These are phyloP conservation scores for Nautilus pompilius DNA, from an alignment of 1,140 invertebrate genomes.

Conservation along the genomic window DNA sequence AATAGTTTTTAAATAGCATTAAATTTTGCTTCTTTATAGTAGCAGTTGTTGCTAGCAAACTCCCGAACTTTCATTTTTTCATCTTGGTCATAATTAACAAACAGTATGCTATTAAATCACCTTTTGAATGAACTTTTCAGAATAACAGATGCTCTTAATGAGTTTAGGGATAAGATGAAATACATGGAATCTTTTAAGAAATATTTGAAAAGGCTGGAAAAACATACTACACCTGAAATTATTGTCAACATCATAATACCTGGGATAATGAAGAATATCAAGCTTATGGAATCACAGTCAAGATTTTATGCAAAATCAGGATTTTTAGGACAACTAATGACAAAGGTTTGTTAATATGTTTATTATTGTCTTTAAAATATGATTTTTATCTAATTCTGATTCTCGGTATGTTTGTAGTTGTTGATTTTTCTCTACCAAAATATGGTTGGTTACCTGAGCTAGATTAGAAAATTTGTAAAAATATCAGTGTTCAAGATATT, in stretches of 20 bases:
- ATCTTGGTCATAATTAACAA: too few species aligned
- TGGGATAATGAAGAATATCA: conserved; percentile 44
- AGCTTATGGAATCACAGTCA: conserved; percentile 54
- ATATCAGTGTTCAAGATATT: too few species aligned
- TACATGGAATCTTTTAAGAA: conserved; percentile 52
- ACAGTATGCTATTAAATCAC: too few species aligned
- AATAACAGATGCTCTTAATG: conserved; percentile 55
- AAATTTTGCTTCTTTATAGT: too few species aligned
- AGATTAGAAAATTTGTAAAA: too few species aligned
- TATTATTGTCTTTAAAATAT: background rate
- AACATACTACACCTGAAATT: conserved; percentile 40
- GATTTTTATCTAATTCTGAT: background rate
- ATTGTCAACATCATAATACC: conserved; percentile 51
- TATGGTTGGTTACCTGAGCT: too few species aligned
- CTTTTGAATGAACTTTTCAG: conserved; percentile 26
- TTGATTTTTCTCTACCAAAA: conserved; percentile 7
- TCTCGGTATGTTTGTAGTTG: background rate
- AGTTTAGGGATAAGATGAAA: conserved; percentile 55
- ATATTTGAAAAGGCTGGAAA: conserved; percentile 50
- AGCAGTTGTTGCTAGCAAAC: too few species aligned
- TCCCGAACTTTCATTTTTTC: too few species aligned
- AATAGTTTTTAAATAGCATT: too few species aligned
- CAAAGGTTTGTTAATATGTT: conserved; percentile 36
- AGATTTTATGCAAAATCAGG: conserved; percentile 51
- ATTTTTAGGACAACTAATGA: conserved; percentile 52